Evolutionary conservation across 2,888 invertebrate genomes (phyloP), one percentile per base, ranked within the genome.

Genomic region (Microctonus aethiopoides): DNA sequence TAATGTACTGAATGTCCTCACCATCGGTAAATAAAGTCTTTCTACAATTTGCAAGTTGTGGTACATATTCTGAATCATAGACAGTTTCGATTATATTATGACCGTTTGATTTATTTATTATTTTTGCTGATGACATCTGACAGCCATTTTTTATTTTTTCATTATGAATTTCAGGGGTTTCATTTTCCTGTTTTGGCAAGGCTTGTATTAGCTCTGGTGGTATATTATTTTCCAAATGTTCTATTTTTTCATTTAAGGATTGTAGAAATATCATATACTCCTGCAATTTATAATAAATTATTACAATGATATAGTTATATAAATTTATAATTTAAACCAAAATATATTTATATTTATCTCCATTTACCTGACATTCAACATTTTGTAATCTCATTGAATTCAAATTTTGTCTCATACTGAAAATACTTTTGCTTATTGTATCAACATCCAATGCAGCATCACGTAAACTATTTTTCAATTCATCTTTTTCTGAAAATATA

Each of bases 21-120:
- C 61, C 26, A 32, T 83, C 80, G 11, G 75, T 79, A 39, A 84
- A 85, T 24, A 85, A 71, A 13, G 68, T 74, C 65, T 83, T 84
- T 70, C 82, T 82, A 69, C 84, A 85, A 63, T 79, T 75, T 34
- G 73, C 75, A 1, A 80, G 26, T 41, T 60, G 51, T 0, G 76
- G 64, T n/a, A 29, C 6, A 46, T 56, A 66, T 22, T 46, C 57
- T 6, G 54, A n/a, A n/a, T n/a, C n/a, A n/a, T n/a, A n/a, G n/a
- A n/a, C 13, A 3, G 65, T 26, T 56, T 65, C 64, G 11, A 61
- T 34, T 20, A 65, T 22, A 13, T 60, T 22, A 13, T 60, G 39
- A 26, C 24, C 32, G 34, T 59, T 67, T 20, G 51, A 41, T 26
- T 11, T 22, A n/a, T 22, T 10, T 2, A 1, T 5, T 52, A 10